These are phyloP conservation scores for Brenthis ino DNA, from an alignment of 2,888 invertebrate species.

Conservation along the genomic window DNA sequence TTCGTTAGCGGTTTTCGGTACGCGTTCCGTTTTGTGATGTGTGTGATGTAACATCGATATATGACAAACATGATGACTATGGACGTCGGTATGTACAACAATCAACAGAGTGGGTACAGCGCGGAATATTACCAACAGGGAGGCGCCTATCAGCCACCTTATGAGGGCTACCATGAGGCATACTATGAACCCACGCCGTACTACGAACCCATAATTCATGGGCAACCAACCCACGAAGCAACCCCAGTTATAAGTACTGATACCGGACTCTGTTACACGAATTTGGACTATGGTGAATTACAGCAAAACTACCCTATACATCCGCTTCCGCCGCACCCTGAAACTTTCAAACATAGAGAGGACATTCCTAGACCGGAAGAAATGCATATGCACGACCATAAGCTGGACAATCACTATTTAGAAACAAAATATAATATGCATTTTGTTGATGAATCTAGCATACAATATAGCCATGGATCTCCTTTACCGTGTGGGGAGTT, in stretches of 20 bases:
- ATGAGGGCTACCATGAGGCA: constrained; percentile 74
- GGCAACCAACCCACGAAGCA: constrained; percentile 69
- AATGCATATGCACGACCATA: constrained; percentile 71
- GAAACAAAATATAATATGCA: constrained; percentile 81
- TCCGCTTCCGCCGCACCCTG: constrained; percentile 79
- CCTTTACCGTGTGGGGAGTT: constrained; percentile 83
- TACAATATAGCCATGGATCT: constrained; percentile 70
- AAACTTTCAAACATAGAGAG: constrained; percentile 76
- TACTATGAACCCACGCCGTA: constrained; percentile 78
- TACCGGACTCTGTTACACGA: constrained; percentile 94
- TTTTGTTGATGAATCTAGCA: constrained; percentile 70
- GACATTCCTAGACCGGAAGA: constrained; percentile 81
- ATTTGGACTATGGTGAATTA: constrained; percentile 88
- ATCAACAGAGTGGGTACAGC: constrained; percentile 83
- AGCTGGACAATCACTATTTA: constrained; percentile 75
- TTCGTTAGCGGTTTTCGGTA: constrained; percentile 30
- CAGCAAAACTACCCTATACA: constrained; percentile 79
- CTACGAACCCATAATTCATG: constrained; percentile 75
- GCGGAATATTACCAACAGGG: constrained; percentile 80
- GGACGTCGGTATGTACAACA: constrained; percentile 91
- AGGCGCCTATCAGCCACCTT: constrained; percentile 68
- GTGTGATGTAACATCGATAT: constrained; percentile 67
- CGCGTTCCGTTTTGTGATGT: constrained; percentile 61
- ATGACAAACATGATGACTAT: constrained; percentile 88
- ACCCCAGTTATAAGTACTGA: constrained; percentile 91